A percentile compares a stretch with the other conserved stretches of the same genome.
These are phyloP conservation scores for Autographa gamma DNA, from an alignment of 2,888 invertebrate species.

Conservation along the genomic window DNA sequence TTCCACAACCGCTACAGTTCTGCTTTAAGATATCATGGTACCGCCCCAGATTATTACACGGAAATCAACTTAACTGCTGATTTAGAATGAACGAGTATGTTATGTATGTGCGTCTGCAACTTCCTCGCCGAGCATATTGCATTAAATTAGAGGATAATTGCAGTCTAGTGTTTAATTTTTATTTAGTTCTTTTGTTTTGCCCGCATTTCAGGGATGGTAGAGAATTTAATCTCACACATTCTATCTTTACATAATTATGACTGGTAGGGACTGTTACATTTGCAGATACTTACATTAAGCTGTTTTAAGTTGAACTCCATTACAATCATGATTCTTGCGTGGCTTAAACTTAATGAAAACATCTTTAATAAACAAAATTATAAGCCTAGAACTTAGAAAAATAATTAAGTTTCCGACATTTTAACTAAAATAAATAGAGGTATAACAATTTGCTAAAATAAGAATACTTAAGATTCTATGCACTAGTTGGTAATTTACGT, in stretches of 20 bases:
- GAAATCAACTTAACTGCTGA: conserved; percentile 56
- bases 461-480: conserved; percentile 34
- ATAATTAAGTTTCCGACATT: too few relatives aligned
- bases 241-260: neutral
- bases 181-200: neutral
- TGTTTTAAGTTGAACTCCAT: too few relatives aligned
- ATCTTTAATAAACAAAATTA: too few relatives aligned
- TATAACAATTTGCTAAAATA: neutral
- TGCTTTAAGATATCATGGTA: too few relatives aligned
- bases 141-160: conserved; percentile 13
- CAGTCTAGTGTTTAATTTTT: neutral
- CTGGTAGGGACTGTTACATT: too few relatives aligned
- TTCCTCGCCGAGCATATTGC: conserved; percentile 4
- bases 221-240: neutral
- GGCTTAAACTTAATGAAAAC: too few relatives aligned
- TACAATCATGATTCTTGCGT: too few relatives aligned
- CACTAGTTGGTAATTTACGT: conserved; percentile 31
- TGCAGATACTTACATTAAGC: too few relatives aligned
- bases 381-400: too few relatives aligned
- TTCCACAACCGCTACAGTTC: too few relatives aligned
- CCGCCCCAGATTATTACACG: conserved; percentile 44
- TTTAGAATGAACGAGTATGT: conserved; percentile 44
- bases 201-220: neutral
- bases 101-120: conserved; percentile 24
- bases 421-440: too few relatives aligned